phyloP scores from a whole-genome alignment of 2,888 invertebrate species.

The Drosophila kambysellisi region DNA sequence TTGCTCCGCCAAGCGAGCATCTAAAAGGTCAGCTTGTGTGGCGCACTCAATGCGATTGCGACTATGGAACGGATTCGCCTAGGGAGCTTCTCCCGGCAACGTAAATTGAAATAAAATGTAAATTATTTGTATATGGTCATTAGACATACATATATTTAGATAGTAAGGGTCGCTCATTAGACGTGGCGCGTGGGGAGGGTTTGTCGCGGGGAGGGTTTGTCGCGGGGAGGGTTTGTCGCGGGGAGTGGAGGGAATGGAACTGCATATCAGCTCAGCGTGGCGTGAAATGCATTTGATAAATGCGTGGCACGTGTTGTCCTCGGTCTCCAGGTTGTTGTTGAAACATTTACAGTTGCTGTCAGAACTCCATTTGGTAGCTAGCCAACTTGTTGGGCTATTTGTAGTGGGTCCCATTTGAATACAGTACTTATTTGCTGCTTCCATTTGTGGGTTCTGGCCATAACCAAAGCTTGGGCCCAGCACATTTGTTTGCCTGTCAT shows the following conservation, averaged over 20 bases:
- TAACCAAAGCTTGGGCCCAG: slow-evolving; percentile 28
- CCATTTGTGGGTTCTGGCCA: slow-evolving; percentile 25
- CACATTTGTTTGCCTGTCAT: slow-evolving; percentile 33
- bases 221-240: not conserved
- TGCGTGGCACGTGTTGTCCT: slow-evolving; percentile 53
- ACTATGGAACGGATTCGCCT: slow-evolving; percentile 3
- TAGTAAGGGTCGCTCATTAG: slow-evolving; percentile 45
- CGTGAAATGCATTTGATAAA: slow-evolving; percentile 68
- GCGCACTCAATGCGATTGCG: slow-evolving; percentile 26
- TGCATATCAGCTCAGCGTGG: slow-evolving; percentile 46
- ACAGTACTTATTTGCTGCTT: slow-evolving; percentile 22
- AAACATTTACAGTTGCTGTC: slow-evolving; percentile 42
- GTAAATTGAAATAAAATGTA: slow-evolving; percentile 50
- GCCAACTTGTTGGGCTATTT: slow-evolving; percentile 37
- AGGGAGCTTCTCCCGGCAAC: slow-evolving; percentile 20
- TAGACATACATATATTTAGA: slow-evolving; percentile 28
- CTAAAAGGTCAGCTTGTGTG: slow-evolving; percentile 53
- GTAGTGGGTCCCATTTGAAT: slow-evolving; percentile 35
- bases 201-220: not conserved
- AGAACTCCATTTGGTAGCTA: slow-evolving; percentile 40
- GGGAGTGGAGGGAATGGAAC: not conserved
- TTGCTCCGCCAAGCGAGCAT: not conserved
- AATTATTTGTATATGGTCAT: slow-evolving; percentile 46
- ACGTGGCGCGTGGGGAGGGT: slow-evolving; percentile 2
- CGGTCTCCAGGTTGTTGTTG: slow-evolving; percentile 15